Percentiles rank a stretch among this genome's conserved stretches.
These are phyloP conservation scores for Micoletzkya japonica DNA, from an alignment of 2,888 invertebrate genomes.

Conservation along the genomic window DNA sequence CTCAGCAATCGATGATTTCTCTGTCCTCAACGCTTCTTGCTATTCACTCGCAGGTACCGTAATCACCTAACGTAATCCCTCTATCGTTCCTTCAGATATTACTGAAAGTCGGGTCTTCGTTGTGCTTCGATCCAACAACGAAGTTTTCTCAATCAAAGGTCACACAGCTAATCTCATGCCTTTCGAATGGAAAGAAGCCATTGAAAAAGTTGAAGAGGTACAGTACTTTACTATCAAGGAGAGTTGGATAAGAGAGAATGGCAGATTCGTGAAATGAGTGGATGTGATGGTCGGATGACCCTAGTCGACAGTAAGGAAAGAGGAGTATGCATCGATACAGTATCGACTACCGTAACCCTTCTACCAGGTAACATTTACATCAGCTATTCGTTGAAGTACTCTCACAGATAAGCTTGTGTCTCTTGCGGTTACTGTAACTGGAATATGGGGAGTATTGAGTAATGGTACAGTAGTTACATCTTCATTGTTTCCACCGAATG, in stretches of 20 bases:
- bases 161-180: background rate
- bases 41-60: slow-evolving; percentile 2
- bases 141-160: no score
- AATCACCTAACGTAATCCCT: background rate
- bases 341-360: no score
- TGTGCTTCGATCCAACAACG: no score
- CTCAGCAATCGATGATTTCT: slow-evolving; percentile 21
- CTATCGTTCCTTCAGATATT: background rate
- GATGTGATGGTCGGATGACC: background rate
- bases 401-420: slow-evolving; percentile 2
- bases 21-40: background rate
- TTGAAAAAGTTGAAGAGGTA: no score
- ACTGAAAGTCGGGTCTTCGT: background rate
- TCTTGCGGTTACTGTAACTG: background rate
- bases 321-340: no score
- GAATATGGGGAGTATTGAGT: background rate
- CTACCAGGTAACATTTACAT: no score
- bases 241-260: background rate
- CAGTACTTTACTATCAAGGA: no score
- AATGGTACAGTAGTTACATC: background rate
- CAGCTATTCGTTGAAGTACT: no score
- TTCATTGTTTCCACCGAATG: background rate
- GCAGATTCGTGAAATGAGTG: background rate
- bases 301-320: no score
- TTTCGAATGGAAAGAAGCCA: background rate